phyloP scores from a whole-genome alignment of 2,888 invertebrate species.

The Panorpa germanica region DNA sequence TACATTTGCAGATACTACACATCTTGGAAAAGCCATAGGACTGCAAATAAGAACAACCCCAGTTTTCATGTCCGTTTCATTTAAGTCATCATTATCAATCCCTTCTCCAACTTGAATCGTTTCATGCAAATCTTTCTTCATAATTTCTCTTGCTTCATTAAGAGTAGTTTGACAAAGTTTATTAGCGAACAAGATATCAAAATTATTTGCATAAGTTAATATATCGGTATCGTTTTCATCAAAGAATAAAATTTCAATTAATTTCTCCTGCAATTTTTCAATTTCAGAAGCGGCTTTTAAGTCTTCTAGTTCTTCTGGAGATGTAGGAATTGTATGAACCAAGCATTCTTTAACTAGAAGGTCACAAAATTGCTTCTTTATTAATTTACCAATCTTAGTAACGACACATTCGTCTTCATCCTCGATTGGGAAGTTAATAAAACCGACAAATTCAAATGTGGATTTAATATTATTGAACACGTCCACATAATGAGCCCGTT shows the following conservation, averaged over 20 bases:
- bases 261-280: conserved; percentile 39
- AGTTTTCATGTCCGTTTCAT: conserved; percentile 7
- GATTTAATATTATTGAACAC: too few relatives aligned
- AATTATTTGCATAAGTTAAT: conserved; percentile 47
- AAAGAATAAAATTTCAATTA: conserved; percentile 39
- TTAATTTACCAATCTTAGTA: conserved; percentile 30
- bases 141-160: conserved; percentile 45
- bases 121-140: conserved; percentile 65
- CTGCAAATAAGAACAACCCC: too few relatives aligned
- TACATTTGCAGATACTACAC: conserved; percentile 23
- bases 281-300: conserved; percentile 47
- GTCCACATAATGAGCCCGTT: too few relatives aligned
- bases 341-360: conserved; percentile 55
- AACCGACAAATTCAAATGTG: too few relatives aligned
- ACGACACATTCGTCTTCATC: conserved; percentile 19
- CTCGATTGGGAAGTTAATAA: too few relatives aligned
- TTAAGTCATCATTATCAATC: neutral
- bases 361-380: conserved; percentile 38
- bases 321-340: conserved; percentile 55
- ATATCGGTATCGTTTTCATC: conserved; percentile 34
- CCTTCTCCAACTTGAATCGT: conserved; percentile 37
- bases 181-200: conserved; percentile 56
- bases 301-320: conserved; percentile 44
- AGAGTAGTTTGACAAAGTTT: conserved; percentile 56
- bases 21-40: conserved; percentile 21